Evolutionary conservation across 2,113 vertebrate species (phyloP).

Genomic region (Sinocyclocheilus maitianheensis): DNA sequence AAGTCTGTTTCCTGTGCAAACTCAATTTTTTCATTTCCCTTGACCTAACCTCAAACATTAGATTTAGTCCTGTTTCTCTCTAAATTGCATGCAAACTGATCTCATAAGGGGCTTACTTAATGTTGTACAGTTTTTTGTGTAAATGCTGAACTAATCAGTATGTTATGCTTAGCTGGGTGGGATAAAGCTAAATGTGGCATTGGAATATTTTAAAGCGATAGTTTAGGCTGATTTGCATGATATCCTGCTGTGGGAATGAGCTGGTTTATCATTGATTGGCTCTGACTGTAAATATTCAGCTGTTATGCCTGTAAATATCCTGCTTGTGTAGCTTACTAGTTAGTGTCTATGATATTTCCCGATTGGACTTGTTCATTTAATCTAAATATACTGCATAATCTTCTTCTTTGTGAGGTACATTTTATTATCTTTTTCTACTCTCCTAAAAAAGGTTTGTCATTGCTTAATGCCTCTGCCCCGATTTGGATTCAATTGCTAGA

Average conservation of each 20-base stretch:
- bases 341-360: background rate
- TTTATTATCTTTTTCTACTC: background rate
- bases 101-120: constrained; percentile 42
- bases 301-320: constrained; percentile 51
- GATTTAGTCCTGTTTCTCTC: constrained; percentile 38
- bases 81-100: constrained; percentile 42
- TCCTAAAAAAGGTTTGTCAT: background rate
- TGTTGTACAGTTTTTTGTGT: constrained; percentile 18
- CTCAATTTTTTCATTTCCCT: background rate
- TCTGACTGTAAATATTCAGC: constrained; percentile 47
- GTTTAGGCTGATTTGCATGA: constrained; percentile 40
- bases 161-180: constrained; percentile 39
- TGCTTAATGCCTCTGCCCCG: background rate
- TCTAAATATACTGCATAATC: background rate
- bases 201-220: constrained; percentile 24
- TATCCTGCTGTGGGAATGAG: constrained; percentile 36
- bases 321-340: constrained; percentile 30
- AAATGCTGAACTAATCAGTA: constrained; percentile 36
- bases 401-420: background rate
- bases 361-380: background rate
- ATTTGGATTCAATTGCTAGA: background rate
- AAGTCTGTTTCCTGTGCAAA: constrained; percentile 12
- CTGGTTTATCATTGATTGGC: constrained; percentile 30
- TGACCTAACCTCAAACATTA: constrained; percentile 42
- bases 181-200: constrained; percentile 34